Percentiles rank a stretch among this genome's conserved stretches.
These are phyloP conservation scores for Hirtodrosophila cameraria DNA, from an alignment of 2,888 invertebrate species.

Conservation along the genomic window DNA sequence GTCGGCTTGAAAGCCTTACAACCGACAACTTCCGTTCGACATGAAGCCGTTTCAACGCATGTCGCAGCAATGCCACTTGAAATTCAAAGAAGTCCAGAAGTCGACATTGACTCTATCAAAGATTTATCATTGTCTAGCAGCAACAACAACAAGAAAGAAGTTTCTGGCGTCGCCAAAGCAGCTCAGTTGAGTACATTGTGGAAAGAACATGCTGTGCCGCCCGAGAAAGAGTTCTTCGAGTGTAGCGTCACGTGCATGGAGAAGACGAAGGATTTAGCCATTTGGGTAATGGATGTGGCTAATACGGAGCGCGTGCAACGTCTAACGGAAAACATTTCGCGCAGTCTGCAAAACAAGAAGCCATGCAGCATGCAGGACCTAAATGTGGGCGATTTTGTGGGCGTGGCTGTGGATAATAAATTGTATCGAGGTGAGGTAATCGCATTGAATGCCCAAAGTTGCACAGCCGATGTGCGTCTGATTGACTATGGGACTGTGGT, in stretches of 20 bases:
- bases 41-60: not conserved
- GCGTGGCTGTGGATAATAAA: not conserved
- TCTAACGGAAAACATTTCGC: conserved; percentile 12
- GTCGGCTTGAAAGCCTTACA: not conserved
- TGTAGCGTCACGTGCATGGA: conserved; percentile 37
- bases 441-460: not conserved
- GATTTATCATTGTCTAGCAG: not conserved
- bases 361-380: conserved; percentile 14
- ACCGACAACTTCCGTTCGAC: not conserved
- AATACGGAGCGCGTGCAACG: conserved; percentile 19
- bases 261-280: conserved; percentile 27
- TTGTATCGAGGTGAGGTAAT: conserved; percentile 37
- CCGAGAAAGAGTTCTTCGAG: conserved; percentile 30
- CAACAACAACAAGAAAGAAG: no score
- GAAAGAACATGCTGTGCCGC: conserved; percentile 29
- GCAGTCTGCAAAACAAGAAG: not conserved
- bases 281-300: conserved; percentile 41
- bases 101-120: not conserved
- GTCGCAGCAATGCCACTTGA: not conserved
- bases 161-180: no score
- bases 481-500: conserved; percentile 46
- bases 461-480: conserved; percentile 33
- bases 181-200: conserved; percentile 27
- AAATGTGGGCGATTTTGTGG: conserved; percentile 35
- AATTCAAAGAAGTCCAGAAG: not conserved